Base-by-base conservation (phyloP, 2,888 invertebrate species). In the Trisateles emortualis region DNA sequence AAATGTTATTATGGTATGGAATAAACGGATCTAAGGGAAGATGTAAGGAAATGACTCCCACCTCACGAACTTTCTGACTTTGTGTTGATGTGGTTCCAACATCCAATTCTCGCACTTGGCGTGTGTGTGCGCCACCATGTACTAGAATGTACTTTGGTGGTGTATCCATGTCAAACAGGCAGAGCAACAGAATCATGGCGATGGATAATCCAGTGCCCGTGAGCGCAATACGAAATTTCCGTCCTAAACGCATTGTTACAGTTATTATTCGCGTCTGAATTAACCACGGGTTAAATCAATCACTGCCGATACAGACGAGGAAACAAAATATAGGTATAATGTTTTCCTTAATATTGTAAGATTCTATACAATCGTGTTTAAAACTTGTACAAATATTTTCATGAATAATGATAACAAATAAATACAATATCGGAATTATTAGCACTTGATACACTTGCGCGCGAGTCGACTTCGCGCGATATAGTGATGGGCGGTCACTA, bases 241-340 rank as follows among this genome's bases (percentile, higher is more conserved):
- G 47, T 1, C 3, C 40, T 54, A 74, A 64, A 62, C 84, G 84
- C 88, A 88, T 88, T 56, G 10, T 70, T 29, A 45, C 38, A 10
- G 14, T 8, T 53, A 4, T 16, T 9, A 30, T 45, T 36, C 14
- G 1, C 35, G 11, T 45, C 11, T 17, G 4, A 43, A 24, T 46
- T 24, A 22, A 3, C n/a, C n/a, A n/a, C n/a, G n/a, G n/a, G n/a
- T 8, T 42, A 14, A 32, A 26, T 10, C n/a, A 9, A n/a, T 19
- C 4, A 16, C 14, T 17, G 33, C 22, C n/a, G 32, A 22, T 35
- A 10, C n/a, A n/a, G n/a, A 24, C 10, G 33, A 2, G 1, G 4
- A 13, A 5, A 1, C 16, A 26, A 14, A 24, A 45, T 45, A 45
- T 16, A 19, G 8, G 4, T 13, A 0, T 14, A 17, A 8, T 36